Percentiles rank a stretch among this genome's conserved stretches.
These are phyloP conservation scores for Gonioctena quinquepunctata DNA, from an alignment of 1,140 invertebrate species.

Conservation along the genomic window DNA sequence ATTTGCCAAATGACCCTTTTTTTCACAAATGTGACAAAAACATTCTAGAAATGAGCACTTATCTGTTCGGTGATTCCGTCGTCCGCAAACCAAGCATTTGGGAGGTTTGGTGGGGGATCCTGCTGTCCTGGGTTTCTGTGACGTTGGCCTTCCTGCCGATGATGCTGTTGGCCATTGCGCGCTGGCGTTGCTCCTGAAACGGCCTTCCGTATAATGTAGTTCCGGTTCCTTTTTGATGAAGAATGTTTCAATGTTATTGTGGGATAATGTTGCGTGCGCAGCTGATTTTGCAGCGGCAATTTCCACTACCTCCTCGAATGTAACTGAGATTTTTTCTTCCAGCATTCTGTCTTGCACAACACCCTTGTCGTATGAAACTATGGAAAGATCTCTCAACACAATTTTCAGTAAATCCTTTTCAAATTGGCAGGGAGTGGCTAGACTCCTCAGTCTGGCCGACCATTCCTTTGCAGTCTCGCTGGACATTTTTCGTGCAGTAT, in stretches of 20 bases:
- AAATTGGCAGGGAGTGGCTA: no score
- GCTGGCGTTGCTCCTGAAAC: background rate
- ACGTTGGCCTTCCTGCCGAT: background rate
- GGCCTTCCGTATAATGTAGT: background rate
- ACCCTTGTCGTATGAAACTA: slow-evolving; percentile 11
- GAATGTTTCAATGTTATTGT: background rate
- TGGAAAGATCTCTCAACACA: slow-evolving; percentile 10
- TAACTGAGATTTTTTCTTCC: slow-evolving; percentile 19
- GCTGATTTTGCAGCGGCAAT: slow-evolving; percentile 11
- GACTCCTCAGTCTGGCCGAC: background rate
- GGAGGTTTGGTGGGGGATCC: background rate
- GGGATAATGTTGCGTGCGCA: background rate
- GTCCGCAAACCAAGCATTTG: slow-evolving; percentile 9
- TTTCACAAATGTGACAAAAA: slow-evolving; percentile 4
- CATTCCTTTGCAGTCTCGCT: slow-evolving; percentile 1
- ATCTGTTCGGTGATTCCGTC: background rate
- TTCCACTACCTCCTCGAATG: slow-evolving; percentile 11
- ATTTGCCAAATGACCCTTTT: background rate
- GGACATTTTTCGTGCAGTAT: background rate
- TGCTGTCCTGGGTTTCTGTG: background rate
- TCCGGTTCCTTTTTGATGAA: slow-evolving; percentile 7
- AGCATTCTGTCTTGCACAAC: slow-evolving; percentile 17
- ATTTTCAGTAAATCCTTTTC: no score
- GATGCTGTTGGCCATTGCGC: background rate
- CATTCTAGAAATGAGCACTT: slow-evolving; percentile 7